Evolutionary conservation across 1,140 invertebrate genomes (phyloP).

Genomic region (Apolygus lucorum): DNA sequence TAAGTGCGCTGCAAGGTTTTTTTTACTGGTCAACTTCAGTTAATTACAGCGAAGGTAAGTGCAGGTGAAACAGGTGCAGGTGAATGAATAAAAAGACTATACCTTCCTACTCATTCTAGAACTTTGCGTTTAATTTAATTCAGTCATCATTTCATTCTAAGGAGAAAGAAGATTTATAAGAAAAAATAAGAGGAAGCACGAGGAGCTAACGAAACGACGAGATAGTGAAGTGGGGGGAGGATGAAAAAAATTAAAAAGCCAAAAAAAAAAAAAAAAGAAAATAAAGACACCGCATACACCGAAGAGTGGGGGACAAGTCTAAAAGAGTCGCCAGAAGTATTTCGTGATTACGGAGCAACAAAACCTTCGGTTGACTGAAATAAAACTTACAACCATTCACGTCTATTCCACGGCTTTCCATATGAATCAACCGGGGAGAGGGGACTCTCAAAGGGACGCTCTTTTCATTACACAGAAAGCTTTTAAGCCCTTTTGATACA

Average conservation of each 20-base stretch:
- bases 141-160: no score
- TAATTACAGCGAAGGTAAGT: no score
- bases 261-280: not conserved
- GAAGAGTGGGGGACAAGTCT: not conserved
- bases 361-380: slow-evolving; percentile 9
- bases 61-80: no score
- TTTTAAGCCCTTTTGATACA: slow-evolving; percentile 7
- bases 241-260: not conserved
- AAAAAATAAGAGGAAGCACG: not conserved
- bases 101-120: no score
- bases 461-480: slow-evolving; percentile 12
- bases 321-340: not conserved
- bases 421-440: slow-evolving; percentile 1
- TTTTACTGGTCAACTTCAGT: no score
- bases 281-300: not conserved
- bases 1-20: no score
- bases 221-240: no score
- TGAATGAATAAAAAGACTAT: no score
- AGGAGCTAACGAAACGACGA: no score
- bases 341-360: slow-evolving; percentile 1
- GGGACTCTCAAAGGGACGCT: not conserved
- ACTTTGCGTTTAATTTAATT: no score
- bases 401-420: not conserved
- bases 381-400: slow-evolving; percentile 7
- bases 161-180: not conserved